phyloP scores from a whole-genome alignment of 2,797 vertebrate species.

The Acanthurus leucopareius region DNA sequence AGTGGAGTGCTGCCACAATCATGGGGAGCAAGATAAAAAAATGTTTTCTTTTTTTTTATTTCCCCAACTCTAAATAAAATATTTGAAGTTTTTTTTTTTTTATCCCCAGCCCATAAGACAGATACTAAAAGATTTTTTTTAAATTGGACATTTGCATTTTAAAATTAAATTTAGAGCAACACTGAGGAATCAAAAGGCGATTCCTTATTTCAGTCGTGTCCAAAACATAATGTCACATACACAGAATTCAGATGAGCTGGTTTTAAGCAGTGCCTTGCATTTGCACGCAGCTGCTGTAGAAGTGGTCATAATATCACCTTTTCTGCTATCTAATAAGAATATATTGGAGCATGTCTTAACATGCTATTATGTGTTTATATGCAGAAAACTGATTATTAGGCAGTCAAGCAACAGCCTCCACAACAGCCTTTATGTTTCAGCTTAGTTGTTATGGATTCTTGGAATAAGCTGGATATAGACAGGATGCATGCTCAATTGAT shows the following conservation, averaged over 20 bases:
- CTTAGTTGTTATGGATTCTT: constrained; percentile 55
- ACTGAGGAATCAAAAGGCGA: constrained; percentile 13
- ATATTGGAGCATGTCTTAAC: constrained; percentile 32
- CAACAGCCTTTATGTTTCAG: constrained; percentile 37
- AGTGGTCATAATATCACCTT: not conserved
- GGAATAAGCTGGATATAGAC: constrained; percentile 41
- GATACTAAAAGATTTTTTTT: constrained; percentile 5
- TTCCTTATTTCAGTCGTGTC: constrained; percentile 30
- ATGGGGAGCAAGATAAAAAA: constrained; percentile 40
- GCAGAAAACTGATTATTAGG: constrained; percentile 38
- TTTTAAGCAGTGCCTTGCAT: constrained; percentile 4
- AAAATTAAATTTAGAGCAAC: constrained; percentile 31
- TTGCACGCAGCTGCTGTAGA: constrained; percentile 15
- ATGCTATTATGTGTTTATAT: constrained; percentile 34
- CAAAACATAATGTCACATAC: constrained; percentile 7
- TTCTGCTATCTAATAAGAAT: constrained; percentile 12
- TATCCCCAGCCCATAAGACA: constrained; percentile 35
- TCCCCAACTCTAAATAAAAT: constrained; percentile 38
- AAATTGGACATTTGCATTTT: constrained; percentile 44
- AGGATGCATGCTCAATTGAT: constrained; percentile 58
- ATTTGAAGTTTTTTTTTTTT: constrained; percentile 51
- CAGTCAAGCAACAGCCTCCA: constrained; percentile 24
- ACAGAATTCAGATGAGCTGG: constrained; percentile 30
- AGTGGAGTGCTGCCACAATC: constrained; percentile 47
- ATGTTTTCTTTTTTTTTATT: constrained; percentile 23